Percentiles rank a stretch among this genome's conserved stretches.
Evolutionary conservation across 92 coral and sea anemone genomes (phyloP).

Genomic region (Anthopleura xanthogrammica): DNA sequence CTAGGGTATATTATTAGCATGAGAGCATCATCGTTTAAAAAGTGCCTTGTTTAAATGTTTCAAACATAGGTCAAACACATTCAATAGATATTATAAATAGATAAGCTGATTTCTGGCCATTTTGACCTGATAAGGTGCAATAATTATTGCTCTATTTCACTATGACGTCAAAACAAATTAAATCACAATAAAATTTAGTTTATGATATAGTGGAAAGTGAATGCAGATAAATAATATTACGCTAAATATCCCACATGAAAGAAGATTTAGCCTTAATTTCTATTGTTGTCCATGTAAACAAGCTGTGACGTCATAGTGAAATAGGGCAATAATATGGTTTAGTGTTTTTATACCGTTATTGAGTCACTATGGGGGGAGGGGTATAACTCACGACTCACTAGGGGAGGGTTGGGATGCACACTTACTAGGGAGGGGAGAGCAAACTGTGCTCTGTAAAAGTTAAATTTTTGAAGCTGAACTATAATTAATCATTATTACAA

Average conservation of each 20-base stretch:
- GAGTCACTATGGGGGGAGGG: neutral
- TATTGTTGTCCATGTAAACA: too few species aligned
- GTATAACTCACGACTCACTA: slow-evolving; percentile 12
- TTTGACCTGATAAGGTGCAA: neutral
- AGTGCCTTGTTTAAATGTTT: slow-evolving; percentile 12
- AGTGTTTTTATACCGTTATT: neutral
- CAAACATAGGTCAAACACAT: neutral
- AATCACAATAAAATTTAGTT: too few species aligned
- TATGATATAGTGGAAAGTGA: too few species aligned
- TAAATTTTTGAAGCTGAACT: neutral
- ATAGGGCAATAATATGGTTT: neutral
- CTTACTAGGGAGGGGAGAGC: too few species aligned
- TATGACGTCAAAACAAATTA: too few species aligned
- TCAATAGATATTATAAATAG: neutral
- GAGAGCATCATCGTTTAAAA: neutral
- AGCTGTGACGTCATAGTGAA: too few species aligned
- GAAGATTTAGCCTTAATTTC: too few species aligned
- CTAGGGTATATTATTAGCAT: neutral
- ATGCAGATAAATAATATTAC: too few species aligned
- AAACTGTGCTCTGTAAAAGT: neutral
- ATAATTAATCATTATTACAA: neutral
- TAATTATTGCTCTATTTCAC: too few species aligned
- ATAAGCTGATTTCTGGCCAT: neutral
- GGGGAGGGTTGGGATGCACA: slow-evolving; percentile 4
- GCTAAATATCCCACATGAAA: too few species aligned